Evolutionary conservation across 2,113 vertebrate species (phyloP).

Genomic region (Heterocephalus glaber): DNA sequence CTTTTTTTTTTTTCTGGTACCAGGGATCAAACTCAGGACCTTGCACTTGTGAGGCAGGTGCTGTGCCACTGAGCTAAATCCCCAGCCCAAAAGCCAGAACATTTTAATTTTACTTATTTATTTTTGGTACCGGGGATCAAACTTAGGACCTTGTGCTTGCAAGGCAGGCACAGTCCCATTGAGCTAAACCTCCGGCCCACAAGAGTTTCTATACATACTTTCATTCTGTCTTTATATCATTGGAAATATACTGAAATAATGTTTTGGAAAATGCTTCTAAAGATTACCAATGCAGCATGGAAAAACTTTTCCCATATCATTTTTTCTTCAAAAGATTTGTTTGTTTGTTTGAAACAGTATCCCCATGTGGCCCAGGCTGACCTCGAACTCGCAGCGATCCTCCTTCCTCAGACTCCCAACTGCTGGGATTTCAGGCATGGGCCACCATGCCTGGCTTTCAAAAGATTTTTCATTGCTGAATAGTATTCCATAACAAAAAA

Average conservation of each 20-base stretch:
- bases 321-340: neutral
- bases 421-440: neutral
- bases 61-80: no score
- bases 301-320: neutral
- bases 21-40: no score
- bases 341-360: neutral
- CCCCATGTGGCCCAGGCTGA: neutral
- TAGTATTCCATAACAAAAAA: neutral
- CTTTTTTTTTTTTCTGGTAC: no score
- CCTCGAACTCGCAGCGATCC: neutral
- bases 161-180: no score
- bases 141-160: no score
- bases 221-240: neutral
- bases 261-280: slow-evolving; percentile 27
- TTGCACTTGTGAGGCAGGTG: no score
- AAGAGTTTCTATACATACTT: neutral
- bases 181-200: no score
- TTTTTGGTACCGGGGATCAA: no score
- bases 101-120: no score
- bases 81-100: no score
- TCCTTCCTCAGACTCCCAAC: neutral
- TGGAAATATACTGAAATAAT: slow-evolving; percentile 32
- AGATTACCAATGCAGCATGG: neutral
- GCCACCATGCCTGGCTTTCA: neutral
- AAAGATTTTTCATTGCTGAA: neutral